Percentiles rank a stretch among this genome's conserved stretches.
Evolutionary conservation across 2,797 vertebrate genomes (phyloP).

Genomic region (Hapalemur alaotrensis): DNA sequence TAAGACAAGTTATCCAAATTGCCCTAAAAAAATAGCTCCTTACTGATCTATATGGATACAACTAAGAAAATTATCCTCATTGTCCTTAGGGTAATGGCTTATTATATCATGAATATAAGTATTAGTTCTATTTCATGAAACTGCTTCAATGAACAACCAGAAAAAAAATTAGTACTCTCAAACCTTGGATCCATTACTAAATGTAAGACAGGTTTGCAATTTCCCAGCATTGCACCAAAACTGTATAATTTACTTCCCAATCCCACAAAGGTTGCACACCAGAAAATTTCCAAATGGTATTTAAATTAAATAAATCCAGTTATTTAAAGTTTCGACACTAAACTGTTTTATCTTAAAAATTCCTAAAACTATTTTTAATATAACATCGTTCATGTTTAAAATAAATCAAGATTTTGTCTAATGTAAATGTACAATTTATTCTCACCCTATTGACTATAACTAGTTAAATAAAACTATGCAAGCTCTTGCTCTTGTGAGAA

Average conservation of each 20-base stretch:
- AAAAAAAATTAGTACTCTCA: slow-evolving; percentile 22
- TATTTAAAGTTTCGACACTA: slow-evolving; percentile 37
- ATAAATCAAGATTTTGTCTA: slow-evolving; percentile 35
- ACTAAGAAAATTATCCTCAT: slow-evolving; percentile 34
- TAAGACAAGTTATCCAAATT: slow-evolving; percentile 30
- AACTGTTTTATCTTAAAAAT: slow-evolving; percentile 47
- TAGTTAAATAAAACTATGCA: slow-evolving; percentile 70
- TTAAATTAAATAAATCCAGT: slow-evolving; percentile 32
- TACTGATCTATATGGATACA: neutral
- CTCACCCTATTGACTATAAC: slow-evolving; percentile 50
- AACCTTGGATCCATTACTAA: slow-evolving; percentile 7
- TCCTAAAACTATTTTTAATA: slow-evolving; percentile 24
- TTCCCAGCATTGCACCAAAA: slow-evolving; percentile 15
- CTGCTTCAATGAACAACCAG: neutral
- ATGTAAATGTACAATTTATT: slow-evolving; percentile 23
- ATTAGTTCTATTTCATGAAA: slow-evolving; percentile 2
- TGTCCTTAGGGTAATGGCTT: neutral
- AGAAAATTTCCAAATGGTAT: slow-evolving; percentile 35
- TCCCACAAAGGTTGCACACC: neutral
- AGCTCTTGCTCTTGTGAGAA: slow-evolving; percentile 73
- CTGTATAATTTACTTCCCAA: neutral
- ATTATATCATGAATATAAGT: neutral
- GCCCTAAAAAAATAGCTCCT: slow-evolving; percentile 29
- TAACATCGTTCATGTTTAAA: slow-evolving; percentile 31
- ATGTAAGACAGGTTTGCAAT: slow-evolving; percentile 6